phyloP scores from a whole-genome alignment of 2,113 vertebrate species.

The Pandion haliaetus region DNA sequence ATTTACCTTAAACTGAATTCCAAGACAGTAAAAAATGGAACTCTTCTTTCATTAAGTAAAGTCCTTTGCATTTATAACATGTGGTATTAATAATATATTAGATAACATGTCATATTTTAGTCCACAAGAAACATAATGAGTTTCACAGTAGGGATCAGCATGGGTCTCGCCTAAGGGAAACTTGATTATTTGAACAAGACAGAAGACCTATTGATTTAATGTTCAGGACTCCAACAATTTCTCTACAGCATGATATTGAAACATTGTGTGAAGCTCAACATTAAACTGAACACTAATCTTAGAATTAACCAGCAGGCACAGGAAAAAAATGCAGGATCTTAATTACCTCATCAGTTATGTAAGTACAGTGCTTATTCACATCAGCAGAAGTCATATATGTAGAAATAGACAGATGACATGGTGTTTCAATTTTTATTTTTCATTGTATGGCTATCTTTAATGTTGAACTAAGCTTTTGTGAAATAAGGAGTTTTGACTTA shows the following conservation, averaged over 20 bases:
- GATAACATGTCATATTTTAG: slow-evolving; percentile 10
- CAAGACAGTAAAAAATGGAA: neutral
- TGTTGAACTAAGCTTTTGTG: neutral
- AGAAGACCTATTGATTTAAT: slow-evolving; percentile 32
- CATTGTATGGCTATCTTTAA: neutral
- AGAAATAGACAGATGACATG: neutral
- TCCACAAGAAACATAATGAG: slow-evolving; percentile 7
- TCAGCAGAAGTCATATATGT: neutral
- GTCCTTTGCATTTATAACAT: neutral
- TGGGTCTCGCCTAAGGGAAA: neutral
- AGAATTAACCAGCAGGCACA: slow-evolving; percentile 23
- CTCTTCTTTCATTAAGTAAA: neutral
- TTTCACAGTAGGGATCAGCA: neutral
- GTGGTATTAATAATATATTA: neutral
- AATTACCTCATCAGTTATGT: neutral
- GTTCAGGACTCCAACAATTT: neutral
- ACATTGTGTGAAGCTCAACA: neutral
- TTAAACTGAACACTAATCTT: slow-evolving; percentile 25
- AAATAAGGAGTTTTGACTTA: neutral
- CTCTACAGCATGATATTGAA: neutral
- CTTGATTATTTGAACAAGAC: slow-evolving; percentile 1
- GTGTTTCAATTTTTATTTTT: neutral
- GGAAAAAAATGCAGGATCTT: neutral
- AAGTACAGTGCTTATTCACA: neutral
- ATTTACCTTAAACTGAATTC: neutral